A percentile compares a stretch with the other conserved stretches of the same genome.
Evolutionary conservation across 1,140 invertebrate genomes (phyloP).

Genomic region (Forficula auricularia): DNA sequence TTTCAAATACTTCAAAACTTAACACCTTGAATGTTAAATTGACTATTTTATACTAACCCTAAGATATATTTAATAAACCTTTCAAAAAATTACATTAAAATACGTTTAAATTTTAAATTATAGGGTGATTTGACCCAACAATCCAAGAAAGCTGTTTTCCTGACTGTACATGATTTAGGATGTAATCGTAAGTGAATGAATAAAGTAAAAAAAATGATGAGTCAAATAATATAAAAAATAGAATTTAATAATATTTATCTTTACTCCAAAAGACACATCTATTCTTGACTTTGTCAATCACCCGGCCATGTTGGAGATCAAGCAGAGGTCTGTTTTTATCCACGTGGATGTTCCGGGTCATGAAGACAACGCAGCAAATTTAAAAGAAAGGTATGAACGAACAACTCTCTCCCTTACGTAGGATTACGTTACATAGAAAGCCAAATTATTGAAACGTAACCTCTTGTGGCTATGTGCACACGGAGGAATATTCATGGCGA

Average conservation of each 20-base stretch:
- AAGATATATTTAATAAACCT: not conserved
- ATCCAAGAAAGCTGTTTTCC: conserved; percentile 60
- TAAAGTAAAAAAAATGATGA: not conserved
- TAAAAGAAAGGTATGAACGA: conserved; percentile 41
- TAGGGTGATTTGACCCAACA: conserved; percentile 62
- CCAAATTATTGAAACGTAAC: no score
- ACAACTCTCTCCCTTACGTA: no score
- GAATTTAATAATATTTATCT: conserved; percentile 4
- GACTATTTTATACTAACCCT: not conserved
- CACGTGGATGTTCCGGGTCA: conserved; percentile 80
- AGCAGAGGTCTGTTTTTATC: conserved; percentile 69
- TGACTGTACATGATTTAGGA: conserved; percentile 79
- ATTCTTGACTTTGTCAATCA: conserved; percentile 60
- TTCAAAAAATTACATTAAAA: conserved; percentile 5
- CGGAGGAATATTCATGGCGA: no score
- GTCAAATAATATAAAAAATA: not conserved
- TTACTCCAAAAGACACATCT: conserved; percentile 39
- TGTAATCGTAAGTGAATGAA: conserved; percentile 60
- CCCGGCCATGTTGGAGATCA: conserved; percentile 67
- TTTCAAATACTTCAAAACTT: not conserved
- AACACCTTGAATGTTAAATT: conserved; percentile 1
- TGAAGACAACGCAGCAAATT: conserved; percentile 56
- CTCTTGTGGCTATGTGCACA: no score
- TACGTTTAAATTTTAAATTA: conserved; percentile 18
- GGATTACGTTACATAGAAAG: no score